Base-by-base conservation (phyloP, 2,113 vertebrate species). In the Gobiocypris rarus region DNA sequence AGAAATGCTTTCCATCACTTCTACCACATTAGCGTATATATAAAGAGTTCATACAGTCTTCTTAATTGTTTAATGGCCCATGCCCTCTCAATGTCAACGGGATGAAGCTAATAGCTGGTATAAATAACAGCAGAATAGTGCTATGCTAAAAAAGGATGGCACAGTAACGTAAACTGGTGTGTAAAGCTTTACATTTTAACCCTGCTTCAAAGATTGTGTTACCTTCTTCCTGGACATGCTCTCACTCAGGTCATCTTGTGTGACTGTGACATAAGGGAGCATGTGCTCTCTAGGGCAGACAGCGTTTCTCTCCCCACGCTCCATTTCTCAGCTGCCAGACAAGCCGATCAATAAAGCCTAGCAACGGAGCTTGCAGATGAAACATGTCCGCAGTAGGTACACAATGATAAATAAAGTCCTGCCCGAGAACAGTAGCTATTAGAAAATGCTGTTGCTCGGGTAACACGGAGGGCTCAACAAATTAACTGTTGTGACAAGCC, bases 381-480 rank as follows among this genome's bases (percentile, higher is more conserved):
- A 94, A 94, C 92, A 93, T 92, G 92, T 92, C 93, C 92, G 92
- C 90, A 93, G 88, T 92, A 87, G 91, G 89, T 93, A 93, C 92
- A 94, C 93, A 93, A 91, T 93, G 93, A 93, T 93, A 94, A 94
- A 94, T 93, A 94, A 93, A 94, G 92, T 90, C 86, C 91, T 81
- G 87, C 82, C 84, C 83, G 86, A 86, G 88, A 89, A 65, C 88
- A 89, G 87, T 48, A 65, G 84, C 84, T 82, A 85, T 78, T 85
- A 61, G 86, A 59, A 84, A 81, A 71, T 52, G 73, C 52, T 81
- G 61, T 81, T 81, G 43, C 61, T 81, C 19, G 6, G 67, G 17
- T 67, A 80, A 79, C 50, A 74, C n/a, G 2, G 52, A 63, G 24
- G 43, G 65, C 17, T 70, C 10, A 67, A 52, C 59, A 28, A 34